Evolutionary conservation across 2,113 vertebrate species (phyloP).

Genomic region (Australoheros scitulus): DNA sequence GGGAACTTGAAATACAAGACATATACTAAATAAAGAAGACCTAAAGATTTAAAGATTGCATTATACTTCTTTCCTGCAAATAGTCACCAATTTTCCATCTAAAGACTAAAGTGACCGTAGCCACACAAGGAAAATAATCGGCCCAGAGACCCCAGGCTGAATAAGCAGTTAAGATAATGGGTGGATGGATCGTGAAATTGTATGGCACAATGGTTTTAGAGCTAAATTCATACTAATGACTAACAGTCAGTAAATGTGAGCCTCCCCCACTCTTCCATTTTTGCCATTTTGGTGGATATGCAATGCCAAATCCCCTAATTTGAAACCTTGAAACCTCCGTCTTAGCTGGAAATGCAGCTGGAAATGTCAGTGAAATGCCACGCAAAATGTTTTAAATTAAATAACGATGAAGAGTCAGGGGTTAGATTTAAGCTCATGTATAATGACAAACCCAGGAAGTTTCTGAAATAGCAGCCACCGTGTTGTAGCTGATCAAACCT

Average conservation of each 20-base stretch:
- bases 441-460: background rate
- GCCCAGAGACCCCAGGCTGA: background rate
- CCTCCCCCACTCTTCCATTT: background rate
- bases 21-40: background rate
- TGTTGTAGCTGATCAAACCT: background rate
- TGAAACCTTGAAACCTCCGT: background rate
- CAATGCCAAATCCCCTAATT: background rate
- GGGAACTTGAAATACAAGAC: background rate
- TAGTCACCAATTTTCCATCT: background rate
- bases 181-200: background rate
- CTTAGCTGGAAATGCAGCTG: background rate
- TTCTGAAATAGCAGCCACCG: background rate
- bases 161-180: background rate
- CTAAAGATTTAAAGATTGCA: background rate
- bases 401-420: background rate
- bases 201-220: background rate
- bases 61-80: background rate
- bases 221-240: background rate
- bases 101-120: background rate
- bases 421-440: background rate
- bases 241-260: background rate
- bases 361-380: constrained; percentile 8
- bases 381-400: background rate
- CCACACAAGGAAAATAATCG: background rate
- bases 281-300: background rate